Evolutionary conservation across 2,888 invertebrate species (phyloP).

Genomic region (Micropterix aruncella): DNA sequence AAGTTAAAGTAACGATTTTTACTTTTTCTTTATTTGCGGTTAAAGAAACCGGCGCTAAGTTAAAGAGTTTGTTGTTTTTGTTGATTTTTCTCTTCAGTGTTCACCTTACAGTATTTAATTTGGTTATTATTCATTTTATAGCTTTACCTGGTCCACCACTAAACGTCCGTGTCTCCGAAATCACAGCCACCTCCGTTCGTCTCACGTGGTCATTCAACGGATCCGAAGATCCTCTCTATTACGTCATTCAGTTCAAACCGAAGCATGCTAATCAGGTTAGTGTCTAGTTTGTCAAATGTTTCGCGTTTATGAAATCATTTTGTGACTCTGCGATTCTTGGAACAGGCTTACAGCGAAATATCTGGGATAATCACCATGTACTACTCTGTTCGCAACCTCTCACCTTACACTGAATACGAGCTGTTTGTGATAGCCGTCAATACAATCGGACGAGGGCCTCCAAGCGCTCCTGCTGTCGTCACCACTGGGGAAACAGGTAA

Average conservation of each 20-base stretch:
- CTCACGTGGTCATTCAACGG: slow-evolving; percentile 88
- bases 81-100: too few relatives aligned
- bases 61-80: too few relatives aligned
- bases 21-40: too few relatives aligned
- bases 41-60: too few relatives aligned
- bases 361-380: slow-evolving; percentile 87
- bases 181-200: slow-evolving; percentile 85
- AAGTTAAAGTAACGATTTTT: too few relatives aligned
- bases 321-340: not conserved
- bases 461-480: slow-evolving; percentile 77
- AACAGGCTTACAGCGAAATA: slow-evolving; percentile 79
- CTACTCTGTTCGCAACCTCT: slow-evolving; percentile 78
- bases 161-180: slow-evolving; percentile 81
- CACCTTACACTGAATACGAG: slow-evolving; percentile 93
- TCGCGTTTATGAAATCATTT: not conserved
- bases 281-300: not conserved
- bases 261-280: slow-evolving; percentile 72
- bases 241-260: slow-evolving; percentile 93
- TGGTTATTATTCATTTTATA: too few relatives aligned
- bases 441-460: slow-evolving; percentile 82
- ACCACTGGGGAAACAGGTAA: slow-evolving; percentile 96
- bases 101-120: too few relatives aligned
- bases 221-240: slow-evolving; percentile 84
- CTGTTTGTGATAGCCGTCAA: slow-evolving; percentile 93
- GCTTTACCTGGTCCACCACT: slow-evolving; percentile 86